phyloP scores from a whole-genome alignment of 2,113 vertebrate genomes.

The Amazona guildingii region DNA sequence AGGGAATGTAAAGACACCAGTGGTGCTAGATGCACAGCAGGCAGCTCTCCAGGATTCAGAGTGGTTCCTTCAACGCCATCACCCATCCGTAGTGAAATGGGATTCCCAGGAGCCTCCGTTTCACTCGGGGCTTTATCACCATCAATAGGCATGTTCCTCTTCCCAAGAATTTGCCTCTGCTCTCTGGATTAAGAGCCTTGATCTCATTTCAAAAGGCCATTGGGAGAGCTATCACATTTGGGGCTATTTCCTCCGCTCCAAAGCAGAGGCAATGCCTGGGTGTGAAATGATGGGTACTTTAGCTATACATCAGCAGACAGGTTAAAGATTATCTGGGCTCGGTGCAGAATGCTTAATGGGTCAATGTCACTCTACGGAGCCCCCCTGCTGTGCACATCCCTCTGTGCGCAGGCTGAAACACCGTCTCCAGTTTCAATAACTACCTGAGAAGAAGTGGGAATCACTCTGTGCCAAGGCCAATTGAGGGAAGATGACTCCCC shows the following conservation, averaged over 20 bases:
- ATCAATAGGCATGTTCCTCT: background rate
- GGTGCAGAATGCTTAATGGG: background rate
- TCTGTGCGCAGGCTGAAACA: background rate
- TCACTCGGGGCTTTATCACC: background rate
- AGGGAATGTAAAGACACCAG: background rate
- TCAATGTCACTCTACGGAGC: background rate
- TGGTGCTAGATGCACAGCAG: fast-evolving
- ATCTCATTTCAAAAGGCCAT: constrained; percentile 39
- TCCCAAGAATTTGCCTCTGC: background rate
- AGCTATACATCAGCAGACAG: background rate
- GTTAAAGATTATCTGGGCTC: background rate
- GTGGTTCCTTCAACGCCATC: background rate
- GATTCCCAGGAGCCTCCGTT: background rate
- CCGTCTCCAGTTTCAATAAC: background rate
- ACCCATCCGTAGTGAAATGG: background rate
- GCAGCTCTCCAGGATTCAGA: background rate
- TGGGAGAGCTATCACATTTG: background rate
- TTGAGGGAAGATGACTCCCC: background rate
- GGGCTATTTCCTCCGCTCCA: background rate
- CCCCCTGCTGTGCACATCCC: background rate
- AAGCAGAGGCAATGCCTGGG: background rate
- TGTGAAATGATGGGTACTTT: constrained; percentile 33
- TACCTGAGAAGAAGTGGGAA: constrained; percentile 26
- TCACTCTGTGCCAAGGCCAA: background rate
- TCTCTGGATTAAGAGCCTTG: background rate